These are phyloP conservation scores for Brassicogethes aeneus DNA, from an alignment of 2,888 invertebrate genomes.

Conservation along the genomic window DNA sequence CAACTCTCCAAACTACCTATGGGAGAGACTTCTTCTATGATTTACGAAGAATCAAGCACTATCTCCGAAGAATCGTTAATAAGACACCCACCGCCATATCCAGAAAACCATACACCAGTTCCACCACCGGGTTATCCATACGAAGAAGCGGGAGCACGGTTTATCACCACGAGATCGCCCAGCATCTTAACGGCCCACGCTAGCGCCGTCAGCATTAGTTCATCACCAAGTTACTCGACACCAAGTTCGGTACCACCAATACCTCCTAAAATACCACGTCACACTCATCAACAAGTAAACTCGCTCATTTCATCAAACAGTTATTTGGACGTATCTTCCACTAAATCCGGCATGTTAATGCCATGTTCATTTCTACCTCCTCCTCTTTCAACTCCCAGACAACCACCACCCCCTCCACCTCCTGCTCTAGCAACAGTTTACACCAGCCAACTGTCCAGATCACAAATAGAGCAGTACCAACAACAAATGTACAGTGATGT, in stretches of 20 bases:
- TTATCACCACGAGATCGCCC: conserved; percentile 68
- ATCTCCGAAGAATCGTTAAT: conserved; percentile 32
- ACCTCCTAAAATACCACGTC: conserved; percentile 39
- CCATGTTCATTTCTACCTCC: conserved; percentile 51
- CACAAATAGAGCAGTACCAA: conserved; percentile 79
- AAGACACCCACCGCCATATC: conserved; percentile 62
- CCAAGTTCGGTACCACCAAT: conserved; percentile 38
- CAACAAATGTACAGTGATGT: conserved; percentile 86
- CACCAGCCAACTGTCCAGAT: conserved; percentile 58
- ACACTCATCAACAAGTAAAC: conserved; percentile 42
- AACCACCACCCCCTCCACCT: conserved; percentile 53
- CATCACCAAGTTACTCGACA: conserved; percentile 50
- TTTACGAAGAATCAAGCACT: conserved; percentile 29
- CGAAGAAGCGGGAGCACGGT: conserved; percentile 66
- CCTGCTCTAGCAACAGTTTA: conserved; percentile 65
- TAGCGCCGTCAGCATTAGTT: conserved; percentile 54
- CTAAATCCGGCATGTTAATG: conserved; percentile 43
- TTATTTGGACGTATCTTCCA: conserved; percentile 53
- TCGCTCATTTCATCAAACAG: conserved; percentile 51
- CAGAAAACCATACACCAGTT: conserved; percentile 41
- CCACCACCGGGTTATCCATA: conserved; percentile 53
- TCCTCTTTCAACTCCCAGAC: conserved; percentile 42
- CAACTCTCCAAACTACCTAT: conserved; percentile 26
- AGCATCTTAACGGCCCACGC: conserved; percentile 70
- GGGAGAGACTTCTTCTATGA: conserved; percentile 17